Evolutionary conservation across 64 coral and sea anemone genomes (phyloP).

Genomic region (Pocillopora damicornis): DNA sequence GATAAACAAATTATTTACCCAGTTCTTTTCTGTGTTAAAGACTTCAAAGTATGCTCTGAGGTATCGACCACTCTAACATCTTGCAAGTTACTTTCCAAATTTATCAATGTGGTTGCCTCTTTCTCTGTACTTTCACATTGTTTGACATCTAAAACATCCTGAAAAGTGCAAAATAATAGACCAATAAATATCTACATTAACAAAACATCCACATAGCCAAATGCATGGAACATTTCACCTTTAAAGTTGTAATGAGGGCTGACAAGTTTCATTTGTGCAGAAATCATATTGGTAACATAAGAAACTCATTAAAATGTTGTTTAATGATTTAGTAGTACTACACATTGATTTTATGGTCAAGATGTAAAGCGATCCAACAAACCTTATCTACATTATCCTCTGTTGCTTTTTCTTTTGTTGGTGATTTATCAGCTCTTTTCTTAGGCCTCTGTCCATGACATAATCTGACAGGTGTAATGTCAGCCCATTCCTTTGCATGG

Average conservation of each 20-base stretch:
- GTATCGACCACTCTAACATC: constrained; percentile 26
- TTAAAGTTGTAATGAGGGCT: no score
- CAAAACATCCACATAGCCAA: no score
- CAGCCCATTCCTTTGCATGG: constrained; percentile 41
- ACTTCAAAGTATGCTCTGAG: background rate
- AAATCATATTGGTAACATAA: no score
- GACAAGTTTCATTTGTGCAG: no score
- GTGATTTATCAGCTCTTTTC: background rate
- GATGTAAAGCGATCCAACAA: background rate
- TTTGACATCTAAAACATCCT: background rate
- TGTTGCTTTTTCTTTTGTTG: background rate
- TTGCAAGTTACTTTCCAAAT: background rate
- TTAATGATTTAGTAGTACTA: no score
- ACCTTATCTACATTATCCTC: background rate
- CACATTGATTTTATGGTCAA: no score
- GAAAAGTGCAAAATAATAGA: background rate
- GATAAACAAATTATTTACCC: background rate
- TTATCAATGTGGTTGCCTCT: background rate
- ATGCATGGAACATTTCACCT: no score
- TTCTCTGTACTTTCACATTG: background rate
- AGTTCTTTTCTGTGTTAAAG: background rate
- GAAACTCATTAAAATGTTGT: no score
- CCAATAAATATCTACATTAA: background rate
- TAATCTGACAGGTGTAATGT: constrained; percentile 74
- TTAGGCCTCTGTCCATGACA: constrained; percentile 86